Conservation (phyloP, 2,797 vertebrate species). For the Erethizon dorsatum region DNA sequence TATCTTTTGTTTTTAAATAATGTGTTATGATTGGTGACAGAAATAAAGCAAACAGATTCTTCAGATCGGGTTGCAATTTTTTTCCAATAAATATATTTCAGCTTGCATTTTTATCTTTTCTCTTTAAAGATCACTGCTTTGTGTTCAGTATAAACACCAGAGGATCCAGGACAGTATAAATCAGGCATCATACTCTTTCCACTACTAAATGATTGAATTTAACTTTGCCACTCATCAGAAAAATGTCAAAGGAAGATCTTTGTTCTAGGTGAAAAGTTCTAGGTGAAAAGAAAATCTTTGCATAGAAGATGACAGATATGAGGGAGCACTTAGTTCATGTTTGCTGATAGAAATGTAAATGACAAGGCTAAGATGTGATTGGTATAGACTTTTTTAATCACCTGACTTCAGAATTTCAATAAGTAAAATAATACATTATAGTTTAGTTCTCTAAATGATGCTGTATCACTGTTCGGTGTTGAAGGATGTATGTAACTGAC, state of each 20-base stretch:
- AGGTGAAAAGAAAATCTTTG: slow-evolving; percentile 21
- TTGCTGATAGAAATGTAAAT: slow-evolving; percentile 45
- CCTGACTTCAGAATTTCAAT: slow-evolving; percentile 34
- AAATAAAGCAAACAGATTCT: not conserved
- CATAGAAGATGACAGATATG: not conserved
- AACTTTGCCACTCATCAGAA: slow-evolving; percentile 2
- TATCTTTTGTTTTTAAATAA: slow-evolving; percentile 51
- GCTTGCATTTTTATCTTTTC: not conserved
- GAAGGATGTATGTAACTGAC: not conserved
- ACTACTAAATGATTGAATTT: not conserved
- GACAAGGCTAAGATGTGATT: not conserved
- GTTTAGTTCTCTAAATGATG: not conserved
- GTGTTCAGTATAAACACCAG: not conserved
- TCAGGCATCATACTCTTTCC: not conserved
- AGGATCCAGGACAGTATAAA: not conserved
- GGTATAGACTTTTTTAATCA: not conserved
- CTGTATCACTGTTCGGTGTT: not conserved
- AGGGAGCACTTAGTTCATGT: not conserved
- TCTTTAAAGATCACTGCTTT: not conserved
- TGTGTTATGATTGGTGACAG: not conserved
- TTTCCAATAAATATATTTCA: not conserved
- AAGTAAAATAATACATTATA: not conserved
- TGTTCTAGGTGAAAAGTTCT: slow-evolving; percentile 28
- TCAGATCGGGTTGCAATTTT: not conserved
- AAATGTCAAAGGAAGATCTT: slow-evolving; percentile 10